These are phyloP conservation scores for Yoshiicerus persimilis DNA, from an alignment of 1,140 invertebrate genomes.

Conservation along the genomic window DNA sequence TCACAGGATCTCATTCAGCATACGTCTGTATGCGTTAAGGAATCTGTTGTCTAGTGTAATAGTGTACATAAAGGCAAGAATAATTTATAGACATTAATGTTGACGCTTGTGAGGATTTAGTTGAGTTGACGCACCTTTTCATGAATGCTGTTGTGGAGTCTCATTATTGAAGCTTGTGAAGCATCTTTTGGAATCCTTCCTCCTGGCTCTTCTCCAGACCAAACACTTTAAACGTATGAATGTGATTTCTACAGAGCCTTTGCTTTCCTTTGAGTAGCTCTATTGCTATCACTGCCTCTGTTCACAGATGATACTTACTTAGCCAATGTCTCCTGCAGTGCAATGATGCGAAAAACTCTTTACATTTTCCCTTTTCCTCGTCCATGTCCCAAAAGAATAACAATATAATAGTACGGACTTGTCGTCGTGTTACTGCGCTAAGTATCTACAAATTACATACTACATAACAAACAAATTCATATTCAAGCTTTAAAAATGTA, in stretches of 20 bases:
- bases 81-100: constrained; percentile 23
- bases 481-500: no score
- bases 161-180: constrained; percentile 13
- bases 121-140: constrained; percentile 19
- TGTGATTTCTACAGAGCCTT: constrained; percentile 7
- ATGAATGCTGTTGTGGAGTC: constrained; percentile 7
- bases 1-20: background rate
- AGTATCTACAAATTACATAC: background rate
- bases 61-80: constrained; percentile 18
- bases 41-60: background rate
- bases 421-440: background rate
- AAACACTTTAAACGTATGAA: constrained; percentile 21
- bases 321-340: constrained; percentile 5
- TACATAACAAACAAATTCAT: background rate
- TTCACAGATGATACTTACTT: background rate
- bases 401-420: background rate
- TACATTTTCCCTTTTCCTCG: background rate
- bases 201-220: constrained; percentile 9
- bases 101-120: constrained; percentile 16
- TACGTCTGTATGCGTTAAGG: background rate
- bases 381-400: background rate
- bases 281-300: background rate
- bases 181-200: constrained; percentile 3
- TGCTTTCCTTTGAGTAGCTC: background rate
- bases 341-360: background rate